A percentile compares a stretch with the other conserved stretches of the same genome.
phyloP scores from a whole-genome alignment of 2,113 vertebrate genomes.

The Channa maculata region DNA sequence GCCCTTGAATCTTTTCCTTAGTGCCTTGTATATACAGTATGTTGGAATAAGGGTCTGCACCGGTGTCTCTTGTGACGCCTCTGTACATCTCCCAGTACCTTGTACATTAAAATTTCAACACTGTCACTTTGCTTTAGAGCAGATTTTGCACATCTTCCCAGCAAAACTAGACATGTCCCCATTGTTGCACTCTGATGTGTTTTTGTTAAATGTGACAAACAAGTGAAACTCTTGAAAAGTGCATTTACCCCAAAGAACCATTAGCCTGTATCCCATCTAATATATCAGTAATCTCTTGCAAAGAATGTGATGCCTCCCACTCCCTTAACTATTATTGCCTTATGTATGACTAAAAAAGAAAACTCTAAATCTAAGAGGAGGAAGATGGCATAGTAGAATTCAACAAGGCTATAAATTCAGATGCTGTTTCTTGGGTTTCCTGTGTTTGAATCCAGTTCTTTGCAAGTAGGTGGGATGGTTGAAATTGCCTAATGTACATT shows the following conservation, averaged over 20 bases:
- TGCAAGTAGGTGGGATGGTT: slow-evolving; percentile 66
- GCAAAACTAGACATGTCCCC: slow-evolving; percentile 84
- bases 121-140: slow-evolving; percentile 90
- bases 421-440: slow-evolving; percentile 55
- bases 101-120: slow-evolving; percentile 83
- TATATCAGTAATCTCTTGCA: slow-evolving; percentile 65
- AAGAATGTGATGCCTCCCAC: slow-evolving; percentile 79
- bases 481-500: slow-evolving; percentile 73
- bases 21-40: slow-evolving; percentile 96
- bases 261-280: slow-evolving; percentile 53
- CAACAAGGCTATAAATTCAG: slow-evolving; percentile 42
- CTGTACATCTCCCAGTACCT: slow-evolving; percentile 71
- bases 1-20: slow-evolving; percentile 94
- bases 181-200: slow-evolving; percentile 87
- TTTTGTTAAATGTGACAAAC: slow-evolving; percentile 76
- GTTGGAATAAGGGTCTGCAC: slow-evolving; percentile 92
- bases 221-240: slow-evolving; percentile 75
- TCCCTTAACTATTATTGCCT: slow-evolving; percentile 79
- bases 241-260: slow-evolving; percentile 84
- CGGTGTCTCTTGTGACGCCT: slow-evolving; percentile 76
- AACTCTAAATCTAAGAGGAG: slow-evolving; percentile 43
- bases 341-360: slow-evolving; percentile 61
- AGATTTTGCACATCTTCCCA: slow-evolving; percentile 94
- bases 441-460: slow-evolving; percentile 54
- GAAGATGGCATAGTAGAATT: slow-evolving; percentile 42